phyloP scores from a whole-genome alignment of 2,797 vertebrate species.

The Argentina silus region DNA sequence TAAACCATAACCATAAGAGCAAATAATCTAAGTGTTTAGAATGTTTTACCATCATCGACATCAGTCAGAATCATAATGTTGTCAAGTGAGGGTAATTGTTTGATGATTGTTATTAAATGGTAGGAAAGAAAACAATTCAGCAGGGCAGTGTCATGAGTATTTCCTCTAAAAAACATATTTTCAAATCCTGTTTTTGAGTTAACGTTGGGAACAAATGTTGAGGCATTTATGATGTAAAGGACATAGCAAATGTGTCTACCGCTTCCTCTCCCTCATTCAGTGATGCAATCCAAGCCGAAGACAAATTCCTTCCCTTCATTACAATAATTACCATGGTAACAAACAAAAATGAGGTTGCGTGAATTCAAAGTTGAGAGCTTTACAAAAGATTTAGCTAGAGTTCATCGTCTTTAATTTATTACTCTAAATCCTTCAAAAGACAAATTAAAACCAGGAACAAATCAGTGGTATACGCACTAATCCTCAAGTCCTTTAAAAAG shows the following conservation, averaged over 20 bases:
- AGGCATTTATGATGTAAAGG: not conserved
- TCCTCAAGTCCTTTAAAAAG: constrained; percentile 58
- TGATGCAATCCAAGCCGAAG: constrained; percentile 14
- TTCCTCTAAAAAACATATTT: not conserved
- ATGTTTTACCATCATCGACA: not conserved
- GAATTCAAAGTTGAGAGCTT: constrained; percentile 47
- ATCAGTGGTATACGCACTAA: constrained; percentile 52
- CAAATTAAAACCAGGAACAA: constrained; percentile 63
- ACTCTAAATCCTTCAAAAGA: constrained; percentile 62
- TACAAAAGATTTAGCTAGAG: constrained; percentile 47
- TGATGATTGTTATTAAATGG: not conserved
- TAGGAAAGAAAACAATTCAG: not conserved
- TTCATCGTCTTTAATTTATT: constrained; percentile 55
- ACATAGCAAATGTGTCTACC: not conserved
- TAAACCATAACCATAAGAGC: constrained; percentile 18
- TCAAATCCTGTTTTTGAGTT: not conserved
- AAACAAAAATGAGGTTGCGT: constrained; percentile 34
- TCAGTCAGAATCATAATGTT: not conserved
- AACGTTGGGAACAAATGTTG: not conserved
- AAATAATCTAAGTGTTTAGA: not conserved
- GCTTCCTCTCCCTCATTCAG: not conserved
- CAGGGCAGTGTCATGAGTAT: not conserved
- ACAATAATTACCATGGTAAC: constrained; percentile 48
- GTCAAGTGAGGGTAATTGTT: no score
- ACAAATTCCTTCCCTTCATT: constrained; percentile 11